Evolutionary conservation across 2,888 invertebrate species (phyloP).

Genomic region (Chalcis sispes): DNA sequence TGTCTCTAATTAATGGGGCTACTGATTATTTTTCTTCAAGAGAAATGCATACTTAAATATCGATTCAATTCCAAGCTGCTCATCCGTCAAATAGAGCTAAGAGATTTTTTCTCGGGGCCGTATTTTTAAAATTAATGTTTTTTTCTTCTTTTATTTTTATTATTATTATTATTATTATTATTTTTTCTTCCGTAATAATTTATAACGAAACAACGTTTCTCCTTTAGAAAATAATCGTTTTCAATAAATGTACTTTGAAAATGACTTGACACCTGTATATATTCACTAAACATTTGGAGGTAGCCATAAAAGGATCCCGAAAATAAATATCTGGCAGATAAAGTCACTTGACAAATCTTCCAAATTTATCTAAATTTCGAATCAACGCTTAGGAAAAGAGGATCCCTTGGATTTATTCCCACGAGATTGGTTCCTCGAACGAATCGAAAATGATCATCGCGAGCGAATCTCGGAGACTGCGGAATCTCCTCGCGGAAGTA

Average conservation of each 20-base stretch:
- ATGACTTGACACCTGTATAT: too few relatives aligned
- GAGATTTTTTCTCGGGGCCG: too few relatives aligned
- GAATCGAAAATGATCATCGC: conserved; percentile 44
- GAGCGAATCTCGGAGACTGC: conserved; percentile 50
- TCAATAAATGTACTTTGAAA: too few relatives aligned
- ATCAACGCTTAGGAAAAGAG: conserved; percentile 44
- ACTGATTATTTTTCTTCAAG: not conserved
- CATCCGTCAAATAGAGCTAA: conserved; percentile 13
- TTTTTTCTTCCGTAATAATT: not conserved
- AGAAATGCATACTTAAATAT: conserved; percentile 23
- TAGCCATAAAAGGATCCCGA: conserved; percentile 20
- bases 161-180: too few relatives aligned
- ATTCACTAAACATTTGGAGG: too few relatives aligned
- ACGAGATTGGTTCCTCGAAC: conserved; percentile 46
- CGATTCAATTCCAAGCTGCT: conserved; percentile 24
- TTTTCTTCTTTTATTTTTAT: too few relatives aligned
- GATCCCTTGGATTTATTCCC: conserved; percentile 34
- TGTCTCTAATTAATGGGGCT: conserved; percentile 6
- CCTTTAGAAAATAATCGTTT: too few relatives aligned
- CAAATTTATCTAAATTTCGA: conserved; percentile 52
- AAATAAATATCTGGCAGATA: conserved; percentile 41
- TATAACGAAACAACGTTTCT: too few relatives aligned
- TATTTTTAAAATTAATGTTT: too few relatives aligned
- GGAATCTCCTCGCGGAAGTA: not conserved
- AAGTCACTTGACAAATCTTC: conserved; percentile 55